Conservation (phyloP, 2,888 invertebrate genomes). For the Apodemia zela region DNA sequence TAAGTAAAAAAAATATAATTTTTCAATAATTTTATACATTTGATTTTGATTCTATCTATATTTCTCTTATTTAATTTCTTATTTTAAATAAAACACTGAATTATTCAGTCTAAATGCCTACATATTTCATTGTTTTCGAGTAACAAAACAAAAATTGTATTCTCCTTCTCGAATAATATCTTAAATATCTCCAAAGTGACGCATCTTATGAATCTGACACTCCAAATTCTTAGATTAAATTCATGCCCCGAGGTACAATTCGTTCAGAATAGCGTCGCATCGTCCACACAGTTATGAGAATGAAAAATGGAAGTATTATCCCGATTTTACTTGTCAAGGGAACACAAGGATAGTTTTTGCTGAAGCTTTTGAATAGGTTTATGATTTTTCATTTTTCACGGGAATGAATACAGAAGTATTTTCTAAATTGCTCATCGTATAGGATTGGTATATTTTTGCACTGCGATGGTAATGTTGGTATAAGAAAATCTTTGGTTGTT, state of each 20-base stretch:
- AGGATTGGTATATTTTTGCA: not conserved
- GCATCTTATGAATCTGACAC: slow-evolving; percentile 68
- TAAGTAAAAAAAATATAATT: no score
- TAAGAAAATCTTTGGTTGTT: no score
- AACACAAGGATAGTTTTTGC: slow-evolving; percentile 50
- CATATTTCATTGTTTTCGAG: no score
- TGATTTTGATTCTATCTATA: no score
- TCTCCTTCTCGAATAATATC: slow-evolving; percentile 24
- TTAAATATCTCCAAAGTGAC: slow-evolving; percentile 47
- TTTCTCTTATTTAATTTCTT: no score
- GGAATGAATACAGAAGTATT: slow-evolving; percentile 13
- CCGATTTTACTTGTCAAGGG: slow-evolving; percentile 64
- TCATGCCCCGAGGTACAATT: slow-evolving; percentile 74
- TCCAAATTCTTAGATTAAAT: slow-evolving; percentile 74
- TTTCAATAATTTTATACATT: no score
- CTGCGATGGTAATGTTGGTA: no score
- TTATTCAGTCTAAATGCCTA: no score
- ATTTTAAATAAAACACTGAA: no score
- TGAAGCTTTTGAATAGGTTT: slow-evolving; percentile 31
- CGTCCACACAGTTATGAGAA: slow-evolving; percentile 61
- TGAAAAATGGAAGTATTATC: slow-evolving; percentile 73
- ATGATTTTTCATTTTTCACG: slow-evolving; percentile 15
- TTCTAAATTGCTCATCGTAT: not conserved
- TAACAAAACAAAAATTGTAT: slow-evolving; percentile 16
- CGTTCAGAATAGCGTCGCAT: slow-evolving; percentile 62